phyloP scores from a whole-genome alignment of 2,888 invertebrate species.

The Hymenopus coronatus region DNA sequence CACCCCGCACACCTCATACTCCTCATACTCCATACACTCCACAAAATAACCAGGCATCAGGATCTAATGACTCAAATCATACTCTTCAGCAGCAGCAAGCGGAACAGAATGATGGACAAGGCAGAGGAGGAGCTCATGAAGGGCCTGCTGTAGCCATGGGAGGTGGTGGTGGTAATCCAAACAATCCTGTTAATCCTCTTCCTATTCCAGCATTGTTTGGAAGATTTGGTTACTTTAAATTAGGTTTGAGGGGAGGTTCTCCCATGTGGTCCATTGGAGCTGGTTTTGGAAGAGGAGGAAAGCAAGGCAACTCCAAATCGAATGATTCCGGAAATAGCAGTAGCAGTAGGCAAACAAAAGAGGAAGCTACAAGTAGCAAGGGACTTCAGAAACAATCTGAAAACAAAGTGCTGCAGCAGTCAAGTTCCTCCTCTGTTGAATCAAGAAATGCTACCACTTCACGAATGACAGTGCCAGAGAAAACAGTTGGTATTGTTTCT shows the following conservation, averaged over 20 bases:
- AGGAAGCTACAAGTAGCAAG: background rate
- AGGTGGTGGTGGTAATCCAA: constrained; percentile 52
- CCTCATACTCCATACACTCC: constrained; percentile 39
- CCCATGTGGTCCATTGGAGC: constrained; percentile 39
- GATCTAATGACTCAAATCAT: background rate
- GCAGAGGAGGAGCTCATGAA: constrained; percentile 39
- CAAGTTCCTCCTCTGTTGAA: background rate
- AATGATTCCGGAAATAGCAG: constrained; percentile 20
- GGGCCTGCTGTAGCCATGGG: constrained; percentile 41
- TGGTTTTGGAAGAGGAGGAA: constrained; percentile 19
- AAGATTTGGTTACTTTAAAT: constrained; percentile 58
- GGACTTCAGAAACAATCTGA: background rate
- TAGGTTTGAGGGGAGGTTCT: constrained; percentile 50
- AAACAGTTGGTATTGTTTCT: background rate
- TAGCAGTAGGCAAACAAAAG: background rate
- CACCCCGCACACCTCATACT: constrained; percentile 52
- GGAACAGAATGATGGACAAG: constrained; percentile 32
- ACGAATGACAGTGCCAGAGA: background rate
- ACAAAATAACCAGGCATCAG: constrained; percentile 28
- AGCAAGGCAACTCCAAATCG: constrained; percentile 28
- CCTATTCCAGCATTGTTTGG: constrained; percentile 58
- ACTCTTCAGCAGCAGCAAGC: constrained; percentile 21
- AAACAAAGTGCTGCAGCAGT: background rate
- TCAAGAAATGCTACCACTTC: background rate
- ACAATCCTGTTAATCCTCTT: constrained; percentile 56